Percentiles rank a stretch among this genome's conserved stretches.
Conservation (phyloP, 2,888 invertebrate species). For the Eupithecia subumbrata region DNA sequence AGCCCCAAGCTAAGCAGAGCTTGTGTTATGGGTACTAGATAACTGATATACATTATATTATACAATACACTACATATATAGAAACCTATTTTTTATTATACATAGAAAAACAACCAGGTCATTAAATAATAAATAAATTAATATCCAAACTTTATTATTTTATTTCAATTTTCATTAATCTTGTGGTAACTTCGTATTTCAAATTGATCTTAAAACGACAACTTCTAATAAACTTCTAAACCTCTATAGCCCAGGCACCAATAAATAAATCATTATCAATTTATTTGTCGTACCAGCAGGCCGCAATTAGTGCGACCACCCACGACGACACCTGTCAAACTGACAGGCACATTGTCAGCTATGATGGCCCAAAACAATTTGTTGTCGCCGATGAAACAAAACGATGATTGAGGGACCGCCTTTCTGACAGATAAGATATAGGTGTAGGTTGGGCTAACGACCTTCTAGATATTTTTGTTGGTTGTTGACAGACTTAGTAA, state of each 20-base stretch:
- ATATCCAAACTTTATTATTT: neutral
- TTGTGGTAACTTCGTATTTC: neutral
- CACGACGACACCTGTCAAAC: slow-evolving; percentile 45
- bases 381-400: slow-evolving; percentile 36
- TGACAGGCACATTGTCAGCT: slow-evolving; percentile 44
- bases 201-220: neutral
- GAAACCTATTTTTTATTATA: too few species aligned
- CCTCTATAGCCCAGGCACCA: neutral
- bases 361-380: slow-evolving; percentile 45
- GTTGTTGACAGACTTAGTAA: slow-evolving; percentile 7
- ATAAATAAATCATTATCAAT: slow-evolving; percentile 36
- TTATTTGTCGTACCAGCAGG: slow-evolving; percentile 44
- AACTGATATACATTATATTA: too few species aligned
- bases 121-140: neutral
- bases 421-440: slow-evolving; percentile 33
- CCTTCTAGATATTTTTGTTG: slow-evolving; percentile 13
- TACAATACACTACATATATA: too few species aligned
- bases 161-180: neutral
- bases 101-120: too few species aligned
- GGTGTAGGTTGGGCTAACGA: slow-evolving; percentile 16
- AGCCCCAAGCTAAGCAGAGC: too few species aligned
- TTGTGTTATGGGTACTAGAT: too few species aligned
- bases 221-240: neutral
- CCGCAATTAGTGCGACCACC: slow-evolving; percentile 48
- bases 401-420: slow-evolving; percentile 33